Evolutionary conservation across 2,113 vertebrate species (phyloP).

Genomic region (Semicossyphus pulcher): DNA sequence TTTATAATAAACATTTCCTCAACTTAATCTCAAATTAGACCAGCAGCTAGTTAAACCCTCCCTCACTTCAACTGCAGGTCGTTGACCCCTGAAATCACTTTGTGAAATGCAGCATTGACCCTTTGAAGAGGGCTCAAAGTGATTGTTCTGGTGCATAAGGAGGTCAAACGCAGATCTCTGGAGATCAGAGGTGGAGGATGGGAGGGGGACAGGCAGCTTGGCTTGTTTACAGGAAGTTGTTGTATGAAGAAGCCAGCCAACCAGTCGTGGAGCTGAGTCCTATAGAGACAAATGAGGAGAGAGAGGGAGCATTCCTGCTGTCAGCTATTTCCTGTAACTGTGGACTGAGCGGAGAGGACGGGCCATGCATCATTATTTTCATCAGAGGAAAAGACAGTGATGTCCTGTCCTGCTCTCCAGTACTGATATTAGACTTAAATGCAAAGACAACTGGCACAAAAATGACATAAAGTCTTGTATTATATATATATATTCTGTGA

Average conservation of each 20-base stretch:
- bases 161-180: conserved; percentile 70
- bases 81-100: conserved; percentile 56
- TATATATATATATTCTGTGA: too few relatives aligned
- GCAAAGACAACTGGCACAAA: too few relatives aligned
- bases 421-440: conserved; percentile 15
- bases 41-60: conserved; percentile 44
- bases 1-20: conserved; percentile 43
- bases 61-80: conserved; percentile 51
- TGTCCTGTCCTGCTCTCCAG: conserved; percentile 35
- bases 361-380: conserved; percentile 69
- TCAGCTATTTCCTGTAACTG: conserved; percentile 85
- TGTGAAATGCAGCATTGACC: conserved; percentile 47
- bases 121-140: conserved; percentile 42
- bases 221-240: conserved; percentile 85
- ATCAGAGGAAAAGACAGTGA: conserved; percentile 45
- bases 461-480: too few relatives aligned
- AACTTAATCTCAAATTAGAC: conserved; percentile 47
- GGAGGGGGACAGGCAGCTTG: conserved; percentile 69
- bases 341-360: conserved; percentile 45
- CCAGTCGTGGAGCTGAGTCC: conserved; percentile 67
- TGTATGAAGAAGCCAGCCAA: conserved; percentile 77
- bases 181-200: conserved; percentile 76
- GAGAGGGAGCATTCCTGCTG: conserved; percentile 83
- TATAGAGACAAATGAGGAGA: conserved; percentile 77
- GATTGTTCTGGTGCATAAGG: conserved; percentile 65